Percentiles rank a stretch among this genome's conserved stretches.
Evolutionary conservation across 2,113 vertebrate genomes (phyloP).

Genomic region (Dasyprocta punctata): DNA sequence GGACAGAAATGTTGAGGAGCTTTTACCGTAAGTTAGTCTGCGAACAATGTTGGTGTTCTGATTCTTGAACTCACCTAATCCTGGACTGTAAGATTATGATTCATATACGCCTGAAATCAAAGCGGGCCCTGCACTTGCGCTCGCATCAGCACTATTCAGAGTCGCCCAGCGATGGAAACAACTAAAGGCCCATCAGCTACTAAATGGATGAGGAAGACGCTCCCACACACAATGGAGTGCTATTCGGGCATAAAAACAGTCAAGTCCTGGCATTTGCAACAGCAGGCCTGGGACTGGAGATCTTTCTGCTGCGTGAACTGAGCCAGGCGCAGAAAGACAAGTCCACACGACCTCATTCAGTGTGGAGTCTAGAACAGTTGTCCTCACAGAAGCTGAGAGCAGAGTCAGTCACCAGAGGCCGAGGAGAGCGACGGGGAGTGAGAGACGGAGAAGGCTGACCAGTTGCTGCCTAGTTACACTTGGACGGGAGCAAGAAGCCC

Average conservation of each 20-base stretch:
- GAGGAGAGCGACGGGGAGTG: background rate
- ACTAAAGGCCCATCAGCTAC: too few relatives aligned
- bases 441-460: background rate
- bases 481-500: background rate
- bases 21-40: background rate
- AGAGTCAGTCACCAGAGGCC: background rate
- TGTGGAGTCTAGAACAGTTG: background rate
- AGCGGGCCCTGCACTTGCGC: background rate
- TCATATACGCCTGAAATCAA: background rate
- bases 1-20: background rate
- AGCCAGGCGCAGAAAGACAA: background rate
- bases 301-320: background rate
- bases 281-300: background rate
- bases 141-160: background rate
- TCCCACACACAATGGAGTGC: background rate
- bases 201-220: background rate
- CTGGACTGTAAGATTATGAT: background rate
- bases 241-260: background rate
- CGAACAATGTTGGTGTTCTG: background rate
- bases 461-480: background rate
- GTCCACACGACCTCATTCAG: fast-evolving
- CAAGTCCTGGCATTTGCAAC: background rate
- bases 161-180: background rate
- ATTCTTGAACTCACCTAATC: background rate
- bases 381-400: too few relatives aligned